phyloP scores from a whole-genome alignment of 2,797 vertebrate genomes.

The Oophaga sylvatica region DNA sequence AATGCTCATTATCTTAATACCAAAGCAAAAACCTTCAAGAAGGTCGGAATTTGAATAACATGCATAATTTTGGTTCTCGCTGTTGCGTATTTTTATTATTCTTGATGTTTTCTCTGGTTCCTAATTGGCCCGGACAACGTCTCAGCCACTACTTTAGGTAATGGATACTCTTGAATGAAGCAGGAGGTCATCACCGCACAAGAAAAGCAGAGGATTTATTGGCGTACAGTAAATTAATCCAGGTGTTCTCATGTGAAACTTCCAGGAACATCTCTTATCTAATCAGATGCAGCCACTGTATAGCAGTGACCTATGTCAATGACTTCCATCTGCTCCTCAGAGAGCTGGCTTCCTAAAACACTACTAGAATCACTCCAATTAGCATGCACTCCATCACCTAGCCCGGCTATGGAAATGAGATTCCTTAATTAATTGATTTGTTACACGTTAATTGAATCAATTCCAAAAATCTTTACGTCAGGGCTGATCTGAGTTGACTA shows the following conservation, averaged over 20 bases:
- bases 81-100: background rate
- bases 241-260: constrained; percentile 22
- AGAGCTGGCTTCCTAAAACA: background rate
- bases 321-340: constrained; percentile 25
- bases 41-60: background rate
- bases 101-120: background rate
- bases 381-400: constrained; percentile 16
- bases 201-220: background rate
- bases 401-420: background rate
- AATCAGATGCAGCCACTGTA: constrained; percentile 14
- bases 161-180: background rate
- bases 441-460: constrained; percentile 23
- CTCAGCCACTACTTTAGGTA: background rate
- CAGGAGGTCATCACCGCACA: background rate
- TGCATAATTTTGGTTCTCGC: background rate
- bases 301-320: constrained; percentile 19
- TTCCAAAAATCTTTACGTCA: background rate
- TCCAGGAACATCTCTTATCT: constrained; percentile 13
- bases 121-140: background rate
- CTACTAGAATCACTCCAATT: constrained; percentile 2
- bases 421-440: constrained; percentile 11
- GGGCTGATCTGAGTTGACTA: background rate
- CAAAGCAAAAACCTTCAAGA: too few relatives aligned
- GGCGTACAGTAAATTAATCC: constrained; percentile 6
- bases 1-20: too few relatives aligned